Conservation (phyloP, 2,888 invertebrate genomes). For the Diogma glabrata region DNA sequence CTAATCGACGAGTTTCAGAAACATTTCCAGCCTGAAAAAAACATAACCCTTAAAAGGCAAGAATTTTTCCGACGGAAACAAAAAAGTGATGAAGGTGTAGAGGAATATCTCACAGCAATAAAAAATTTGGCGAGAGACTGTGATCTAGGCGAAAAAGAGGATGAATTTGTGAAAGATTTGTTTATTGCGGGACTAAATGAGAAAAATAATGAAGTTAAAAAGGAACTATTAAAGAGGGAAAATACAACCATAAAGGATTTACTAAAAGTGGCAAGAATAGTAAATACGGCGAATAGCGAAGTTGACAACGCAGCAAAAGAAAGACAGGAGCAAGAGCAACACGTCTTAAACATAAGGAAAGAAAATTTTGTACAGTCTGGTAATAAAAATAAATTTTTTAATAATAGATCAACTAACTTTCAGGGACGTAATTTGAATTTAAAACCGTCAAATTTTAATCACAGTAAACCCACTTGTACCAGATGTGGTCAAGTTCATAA, state of each 20-base stretch:
- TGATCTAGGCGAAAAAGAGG: background rate
- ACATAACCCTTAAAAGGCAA: background rate
- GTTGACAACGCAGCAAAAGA: background rate
- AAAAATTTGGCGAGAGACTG: background rate
- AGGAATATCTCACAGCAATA: background rate
- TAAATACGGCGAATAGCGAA: background rate
- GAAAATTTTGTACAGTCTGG: background rate
- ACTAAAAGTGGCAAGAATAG: background rate
- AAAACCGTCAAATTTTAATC: background rate
- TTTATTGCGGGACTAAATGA: slow-evolving; percentile 1
- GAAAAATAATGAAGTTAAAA: too few species aligned
- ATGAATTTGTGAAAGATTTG: background rate
- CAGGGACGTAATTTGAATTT: background rate
- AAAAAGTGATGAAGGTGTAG: background rate
- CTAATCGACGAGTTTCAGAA: background rate
- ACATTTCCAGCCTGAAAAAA: background rate
- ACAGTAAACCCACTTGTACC: background rate
- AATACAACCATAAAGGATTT: background rate
- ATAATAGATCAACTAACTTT: background rate
- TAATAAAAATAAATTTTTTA: background rate
- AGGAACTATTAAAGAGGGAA: background rate
- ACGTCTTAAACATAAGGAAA: background rate
- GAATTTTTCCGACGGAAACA: background rate
- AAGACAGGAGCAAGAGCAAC: background rate
- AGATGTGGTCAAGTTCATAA: slow-evolving; percentile 1